phyloP scores from a whole-genome alignment of 2,113 vertebrate genomes.

The Apteryx mantelli region DNA sequence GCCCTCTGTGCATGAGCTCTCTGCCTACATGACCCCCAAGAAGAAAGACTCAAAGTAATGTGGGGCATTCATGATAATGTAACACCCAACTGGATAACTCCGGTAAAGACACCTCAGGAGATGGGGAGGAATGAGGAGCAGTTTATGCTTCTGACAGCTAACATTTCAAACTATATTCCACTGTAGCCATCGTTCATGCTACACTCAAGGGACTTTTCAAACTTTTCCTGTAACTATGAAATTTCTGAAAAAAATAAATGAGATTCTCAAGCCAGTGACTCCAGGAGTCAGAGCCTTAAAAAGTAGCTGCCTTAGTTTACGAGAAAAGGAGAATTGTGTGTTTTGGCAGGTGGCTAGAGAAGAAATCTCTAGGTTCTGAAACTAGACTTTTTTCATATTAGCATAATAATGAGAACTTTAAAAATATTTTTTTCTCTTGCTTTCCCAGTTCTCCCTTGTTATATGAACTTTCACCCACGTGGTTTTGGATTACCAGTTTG shows the following conservation, averaged over 20 bases:
- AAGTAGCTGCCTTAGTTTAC: neutral
- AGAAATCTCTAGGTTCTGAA: neutral
- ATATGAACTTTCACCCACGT: neutral
- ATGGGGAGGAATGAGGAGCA: neutral
- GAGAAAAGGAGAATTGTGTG: neutral
- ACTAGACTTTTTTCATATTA: neutral
- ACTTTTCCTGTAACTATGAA: neutral
- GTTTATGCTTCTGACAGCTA: neutral
- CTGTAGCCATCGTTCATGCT: neutral
- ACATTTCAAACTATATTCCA: neutral
- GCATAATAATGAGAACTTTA: neutral
- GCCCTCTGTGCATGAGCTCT: neutral
- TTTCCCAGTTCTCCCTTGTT: neutral
- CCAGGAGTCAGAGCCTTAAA: neutral
- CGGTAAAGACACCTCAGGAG: neutral
- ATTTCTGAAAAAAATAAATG: neutral
- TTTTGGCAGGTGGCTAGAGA: neutral
- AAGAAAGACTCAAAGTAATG: neutral
- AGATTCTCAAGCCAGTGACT: neutral
- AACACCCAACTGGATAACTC: neutral
- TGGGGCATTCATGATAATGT: rapidly evolving
- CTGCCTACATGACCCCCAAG: neutral
- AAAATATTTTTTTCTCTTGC: neutral
- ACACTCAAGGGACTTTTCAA: neutral
- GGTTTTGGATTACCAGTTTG: neutral